phyloP scores from a whole-genome alignment of 2,797 vertebrate species.

The Microhierax caerulescens region DNA sequence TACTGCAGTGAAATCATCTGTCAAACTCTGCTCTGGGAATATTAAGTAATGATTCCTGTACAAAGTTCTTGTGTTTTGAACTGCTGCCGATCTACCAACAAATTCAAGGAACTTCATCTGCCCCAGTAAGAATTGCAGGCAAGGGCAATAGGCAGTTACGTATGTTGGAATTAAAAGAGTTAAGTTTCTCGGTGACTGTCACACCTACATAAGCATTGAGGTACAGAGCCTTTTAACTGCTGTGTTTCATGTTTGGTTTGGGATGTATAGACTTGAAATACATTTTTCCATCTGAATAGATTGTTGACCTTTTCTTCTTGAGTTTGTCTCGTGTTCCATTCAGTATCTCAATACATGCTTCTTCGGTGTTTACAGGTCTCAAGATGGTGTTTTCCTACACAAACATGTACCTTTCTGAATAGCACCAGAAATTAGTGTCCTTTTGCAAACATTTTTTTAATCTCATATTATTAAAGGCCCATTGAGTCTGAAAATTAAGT shows the following conservation, averaged over 20 bases:
- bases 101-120: not conserved
- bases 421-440: not conserved
- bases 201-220: not conserved
- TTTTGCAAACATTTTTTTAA: not conserved
- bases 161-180: not conserved
- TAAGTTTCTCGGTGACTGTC: not conserved
- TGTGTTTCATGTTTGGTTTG: not conserved
- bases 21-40: not conserved
- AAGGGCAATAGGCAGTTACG: not conserved
- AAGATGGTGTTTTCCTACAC: not conserved
- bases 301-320: not conserved
- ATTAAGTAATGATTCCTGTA: not conserved
- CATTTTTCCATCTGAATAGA: not conserved
- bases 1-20: not conserved
- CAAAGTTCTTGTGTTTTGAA: not conserved
- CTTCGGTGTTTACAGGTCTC: accelerated
- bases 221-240: accelerated
- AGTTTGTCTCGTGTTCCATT: accelerated
- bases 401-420: not conserved
- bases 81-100: not conserved
- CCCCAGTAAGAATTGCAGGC: not conserved
- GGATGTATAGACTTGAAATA: not conserved
- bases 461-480: not conserved
- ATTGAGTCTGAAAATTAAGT: slow-evolving; percentile 15
- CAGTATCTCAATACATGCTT: accelerated